phyloP scores from a whole-genome alignment of 1,140 invertebrate genomes.

The Bursaphelenchus mucronatus region DNA sequence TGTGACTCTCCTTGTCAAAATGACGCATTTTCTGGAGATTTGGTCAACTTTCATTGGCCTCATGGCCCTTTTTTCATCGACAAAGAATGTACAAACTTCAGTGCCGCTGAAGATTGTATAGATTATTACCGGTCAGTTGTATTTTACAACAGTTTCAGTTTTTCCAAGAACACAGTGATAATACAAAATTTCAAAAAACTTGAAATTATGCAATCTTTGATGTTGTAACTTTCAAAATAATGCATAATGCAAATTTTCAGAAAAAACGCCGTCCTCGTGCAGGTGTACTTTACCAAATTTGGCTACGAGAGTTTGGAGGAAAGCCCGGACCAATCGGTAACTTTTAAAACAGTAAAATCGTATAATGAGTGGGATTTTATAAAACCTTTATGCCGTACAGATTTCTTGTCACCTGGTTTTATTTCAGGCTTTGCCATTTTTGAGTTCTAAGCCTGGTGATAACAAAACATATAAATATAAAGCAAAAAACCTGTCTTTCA shows the following conservation, averaged over 20 bases:
- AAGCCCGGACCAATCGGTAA: constrained; percentile 5
- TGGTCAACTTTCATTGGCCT: constrained; percentile 16
- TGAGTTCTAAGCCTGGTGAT: too few species aligned
- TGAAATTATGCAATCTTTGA: too few species aligned
- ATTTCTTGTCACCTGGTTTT: too few species aligned
- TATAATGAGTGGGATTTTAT: constrained; percentile 2
- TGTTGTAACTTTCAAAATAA: neutral
- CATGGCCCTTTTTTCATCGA: constrained; percentile 25
- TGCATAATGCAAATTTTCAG: neutral
- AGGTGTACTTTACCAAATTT: constrained; percentile 5
- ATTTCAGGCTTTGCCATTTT: too few species aligned
- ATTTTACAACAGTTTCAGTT: neutral
- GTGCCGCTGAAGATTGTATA: constrained; percentile 15
- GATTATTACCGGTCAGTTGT: constrained; percentile 5
- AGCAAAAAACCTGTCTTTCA: too few species aligned
- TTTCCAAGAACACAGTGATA: too few species aligned
- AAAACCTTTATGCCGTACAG: too few species aligned
- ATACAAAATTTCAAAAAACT: too few species aligned
- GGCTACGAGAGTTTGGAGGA: constrained; percentile 13
- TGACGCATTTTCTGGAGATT: constrained; percentile 3
- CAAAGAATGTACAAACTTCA: constrained; percentile 1
- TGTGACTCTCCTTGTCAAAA: constrained; percentile 25
- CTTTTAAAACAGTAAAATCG: constrained; percentile 1
- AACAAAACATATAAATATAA: too few species aligned
- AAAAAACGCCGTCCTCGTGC: neutral